Evolutionary conservation across 2,888 invertebrate species (phyloP), one percentile per base, ranked within the genome.

Genomic region (Tholera decimalis): DNA sequence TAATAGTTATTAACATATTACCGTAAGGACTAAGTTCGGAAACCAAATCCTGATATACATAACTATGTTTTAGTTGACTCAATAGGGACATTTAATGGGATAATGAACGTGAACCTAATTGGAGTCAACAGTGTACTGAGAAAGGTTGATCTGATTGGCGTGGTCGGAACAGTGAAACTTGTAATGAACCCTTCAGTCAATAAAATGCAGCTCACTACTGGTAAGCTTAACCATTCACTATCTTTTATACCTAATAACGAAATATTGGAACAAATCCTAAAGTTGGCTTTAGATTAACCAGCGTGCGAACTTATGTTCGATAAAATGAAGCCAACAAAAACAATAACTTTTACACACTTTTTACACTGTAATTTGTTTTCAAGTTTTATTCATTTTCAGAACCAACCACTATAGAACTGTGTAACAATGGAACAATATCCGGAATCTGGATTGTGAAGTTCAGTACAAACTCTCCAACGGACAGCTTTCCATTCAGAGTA

Each of bases 401-500:
- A 64, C 77, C 89, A 15, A 88, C 83, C 18, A 86, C 68, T 22
- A 69, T 95, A 37, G 83, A 77, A 5, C 59, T 95, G 1, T 79
- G 56, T 28, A 95, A 95, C 74, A 82, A 78, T 0, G 95, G 95
- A 13, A 80, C 92, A 0, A 82, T 93, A n/a, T 53, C 86, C 0
- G 94, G 94, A 0, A 79, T 79, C 5, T 95, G 95, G 95, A 62
- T 79, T 5, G 85, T 91, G 0, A 92, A 88, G 72, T 84, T 89
- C 33, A 85, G 82, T 39, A 83, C 80, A 15, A 76, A 80, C 15
- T 69, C 73, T 0, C 35, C 75, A 0, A 79, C 73, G 5, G 88
- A 89, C 1, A 79, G 64, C 9, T 73, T 85, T 22, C 91, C 90
- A 0, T 93, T 94, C 76, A 88, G 88, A 80, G 84, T 92, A 26